phyloP scores from a whole-genome alignment of 2,888 invertebrate species.

The Cataglyphis cursor region DNA sequence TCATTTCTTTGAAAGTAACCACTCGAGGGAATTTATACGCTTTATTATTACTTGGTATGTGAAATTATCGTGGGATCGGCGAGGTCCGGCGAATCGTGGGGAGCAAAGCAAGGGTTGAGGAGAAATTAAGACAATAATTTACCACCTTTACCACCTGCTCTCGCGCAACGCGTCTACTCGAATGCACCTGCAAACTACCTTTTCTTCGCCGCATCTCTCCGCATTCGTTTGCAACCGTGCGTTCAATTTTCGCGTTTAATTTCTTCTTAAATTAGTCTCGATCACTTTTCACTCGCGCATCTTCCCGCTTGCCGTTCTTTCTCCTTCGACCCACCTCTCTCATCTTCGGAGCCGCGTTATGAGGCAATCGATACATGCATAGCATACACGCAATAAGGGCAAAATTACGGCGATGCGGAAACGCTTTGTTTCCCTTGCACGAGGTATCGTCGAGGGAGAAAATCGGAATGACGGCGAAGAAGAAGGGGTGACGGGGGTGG shows the following conservation, averaged over 20 bases:
- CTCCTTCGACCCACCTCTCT: background rate
- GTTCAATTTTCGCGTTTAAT: slow-evolving; percentile 79
- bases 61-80: slow-evolving; percentile 56
- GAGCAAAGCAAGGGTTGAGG: slow-evolving; percentile 55
- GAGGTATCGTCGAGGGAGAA: slow-evolving; percentile 1
- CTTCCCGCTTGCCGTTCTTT: background rate
- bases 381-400: slow-evolving; percentile 10
- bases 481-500: no score
- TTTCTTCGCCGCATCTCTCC: slow-evolving; percentile 43
- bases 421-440: slow-evolving; percentile 16
- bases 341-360: background rate
- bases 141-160: slow-evolving; percentile 68
- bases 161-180: slow-evolving; percentile 27
- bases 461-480: background rate
- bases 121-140: slow-evolving; percentile 85
- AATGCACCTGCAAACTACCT: slow-evolving; percentile 39
- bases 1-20: slow-evolving; percentile 12
- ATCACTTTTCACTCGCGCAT: slow-evolving; percentile 16
- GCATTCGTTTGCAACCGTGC: slow-evolving; percentile 62
- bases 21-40: slow-evolving; percentile 35
- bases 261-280: slow-evolving; percentile 79
- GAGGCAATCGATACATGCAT: background rate
- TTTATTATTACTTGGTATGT: slow-evolving; percentile 50
- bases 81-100: slow-evolving; percentile 48
- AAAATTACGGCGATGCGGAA: slow-evolving; percentile 24